Evolutionary conservation across 1,140 invertebrate genomes (phyloP).

Genomic region (Hyphantria cunea): DNA sequence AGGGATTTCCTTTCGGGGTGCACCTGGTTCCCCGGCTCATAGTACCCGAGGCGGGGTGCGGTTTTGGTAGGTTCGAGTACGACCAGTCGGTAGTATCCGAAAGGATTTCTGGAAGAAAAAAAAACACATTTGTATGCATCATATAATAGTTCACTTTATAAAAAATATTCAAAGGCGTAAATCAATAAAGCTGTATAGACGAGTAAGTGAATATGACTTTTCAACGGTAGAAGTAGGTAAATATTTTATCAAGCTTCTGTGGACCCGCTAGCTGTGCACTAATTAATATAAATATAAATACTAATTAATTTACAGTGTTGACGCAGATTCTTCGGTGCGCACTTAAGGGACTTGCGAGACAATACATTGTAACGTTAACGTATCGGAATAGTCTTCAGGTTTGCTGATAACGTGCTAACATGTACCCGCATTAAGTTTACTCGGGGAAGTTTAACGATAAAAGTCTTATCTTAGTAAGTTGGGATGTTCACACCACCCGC

Average conservation of each 20-base stretch:
- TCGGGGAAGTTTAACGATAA: conserved; percentile 26
- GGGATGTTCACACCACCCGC: conserved; percentile 10
- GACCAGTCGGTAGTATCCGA: too few relatives aligned
- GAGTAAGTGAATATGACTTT: neutral
- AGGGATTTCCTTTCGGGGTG: too few relatives aligned
- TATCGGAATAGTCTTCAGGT: neutral
- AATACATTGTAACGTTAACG: neutral
- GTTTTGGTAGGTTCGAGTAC: too few relatives aligned
- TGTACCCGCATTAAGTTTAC: conserved; percentile 9
- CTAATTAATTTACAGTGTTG: neutral
- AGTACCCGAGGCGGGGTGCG: too few relatives aligned
- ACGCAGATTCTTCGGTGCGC: neutral
- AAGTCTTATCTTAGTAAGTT: conserved; percentile 25
- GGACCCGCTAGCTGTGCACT: neutral
- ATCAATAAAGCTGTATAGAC: neutral
- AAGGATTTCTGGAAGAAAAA: too few relatives aligned
- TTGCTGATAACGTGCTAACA: neutral
- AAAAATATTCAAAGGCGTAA: too few relatives aligned
- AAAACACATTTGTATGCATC: too few relatives aligned
- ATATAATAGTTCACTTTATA: too few relatives aligned
- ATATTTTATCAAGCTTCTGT: neutral
- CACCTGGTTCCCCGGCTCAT: too few relatives aligned
- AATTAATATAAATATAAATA: too few relatives aligned
- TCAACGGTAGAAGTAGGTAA: neutral
- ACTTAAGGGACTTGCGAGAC: neutral